A percentile compares a stretch with the other conserved stretches of the same genome.
Conservation (phyloP, 1,140 invertebrate species). For the Ditylenchus dipsaci region DNA sequence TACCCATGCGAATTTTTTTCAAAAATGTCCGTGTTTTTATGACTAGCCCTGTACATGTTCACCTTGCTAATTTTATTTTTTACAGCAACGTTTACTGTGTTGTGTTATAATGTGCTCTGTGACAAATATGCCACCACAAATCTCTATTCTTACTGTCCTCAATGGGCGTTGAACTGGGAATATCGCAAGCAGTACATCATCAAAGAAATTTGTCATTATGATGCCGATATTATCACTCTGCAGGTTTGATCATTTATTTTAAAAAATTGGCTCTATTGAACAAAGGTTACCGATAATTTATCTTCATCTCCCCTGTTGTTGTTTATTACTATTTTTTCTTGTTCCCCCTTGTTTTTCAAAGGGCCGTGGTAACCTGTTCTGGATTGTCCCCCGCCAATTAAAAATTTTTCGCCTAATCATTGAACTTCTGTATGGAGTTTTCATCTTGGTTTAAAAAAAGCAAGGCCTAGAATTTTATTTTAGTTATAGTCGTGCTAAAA, state of each 20-base stretch:
- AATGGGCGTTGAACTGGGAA: slow-evolving; percentile 94
- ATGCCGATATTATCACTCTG: slow-evolving; percentile 94
- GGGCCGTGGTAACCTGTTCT: too few relatives aligned
- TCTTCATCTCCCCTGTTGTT: too few relatives aligned
- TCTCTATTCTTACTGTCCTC: slow-evolving; percentile 91
- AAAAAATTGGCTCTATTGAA: background rate
- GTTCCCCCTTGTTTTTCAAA: too few relatives aligned
- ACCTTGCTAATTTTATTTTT: slow-evolving; percentile 18
- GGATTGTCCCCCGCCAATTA: too few relatives aligned
- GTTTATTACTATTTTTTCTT: too few relatives aligned
- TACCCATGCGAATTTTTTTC: too few relatives aligned
- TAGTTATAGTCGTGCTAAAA: too few relatives aligned
- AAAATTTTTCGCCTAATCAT: too few relatives aligned
- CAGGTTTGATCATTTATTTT: slow-evolving; percentile 62
- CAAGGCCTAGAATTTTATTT: too few relatives aligned
- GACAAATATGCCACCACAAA: slow-evolving; percentile 94
- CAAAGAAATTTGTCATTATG: slow-evolving; percentile 88
- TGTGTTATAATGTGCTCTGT: slow-evolving; percentile 99
- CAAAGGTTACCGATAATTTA: background rate
- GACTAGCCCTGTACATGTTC: slow-evolving; percentile 66
- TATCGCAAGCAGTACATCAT: slow-evolving; percentile 96
- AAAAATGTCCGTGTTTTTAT: too few relatives aligned
- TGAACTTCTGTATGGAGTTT: too few relatives aligned
- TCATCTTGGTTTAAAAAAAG: too few relatives aligned
- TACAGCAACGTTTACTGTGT: slow-evolving; percentile 79